phyloP scores from a whole-genome alignment of 37 sponge, comb jelly and placozoan genomes.

The Halichondria panicea region DNA sequence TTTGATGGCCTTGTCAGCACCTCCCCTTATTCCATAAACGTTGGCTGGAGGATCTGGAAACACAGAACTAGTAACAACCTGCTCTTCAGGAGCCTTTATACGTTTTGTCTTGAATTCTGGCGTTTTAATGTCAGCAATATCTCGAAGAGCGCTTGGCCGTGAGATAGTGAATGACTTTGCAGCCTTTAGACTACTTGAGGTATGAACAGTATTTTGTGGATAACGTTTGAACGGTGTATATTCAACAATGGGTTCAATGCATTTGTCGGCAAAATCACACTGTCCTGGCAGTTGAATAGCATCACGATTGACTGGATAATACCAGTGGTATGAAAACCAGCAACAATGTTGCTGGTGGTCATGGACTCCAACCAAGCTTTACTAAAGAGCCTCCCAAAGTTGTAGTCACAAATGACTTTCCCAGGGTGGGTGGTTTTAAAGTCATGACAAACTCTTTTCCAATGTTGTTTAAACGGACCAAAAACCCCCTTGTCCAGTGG shows the following conservation, averaged over 20 bases:
- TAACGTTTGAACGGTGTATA: conserved; percentile 4
- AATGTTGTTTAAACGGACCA: not conserved
- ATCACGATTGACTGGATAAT: not conserved
- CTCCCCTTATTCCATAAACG: not conserved
- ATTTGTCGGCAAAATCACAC: not conserved
- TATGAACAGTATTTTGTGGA: not conserved
- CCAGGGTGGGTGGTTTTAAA: conserved; percentile 5
- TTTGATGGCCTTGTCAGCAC: conserved; percentile 8
- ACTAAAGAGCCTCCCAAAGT: not conserved
- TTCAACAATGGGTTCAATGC: not conserved
- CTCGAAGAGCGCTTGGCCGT: conserved; percentile 5
- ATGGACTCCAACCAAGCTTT: conserved; percentile 11
- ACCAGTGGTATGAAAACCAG: conserved; percentile 7
- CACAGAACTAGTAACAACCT: not conserved
- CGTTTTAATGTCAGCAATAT: conserved; percentile 1
- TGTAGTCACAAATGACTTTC: conserved; percentile 5
- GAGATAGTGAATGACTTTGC: not conserved
- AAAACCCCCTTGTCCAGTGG: conserved; percentile 49
- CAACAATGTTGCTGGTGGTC: conserved; percentile 12
- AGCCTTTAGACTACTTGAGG: not conserved
- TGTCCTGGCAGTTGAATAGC: conserved; percentile 1
- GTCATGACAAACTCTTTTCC: conserved; percentile 2
- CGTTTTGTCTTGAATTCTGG: conserved; percentile 1
- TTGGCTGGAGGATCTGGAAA: not conserved
- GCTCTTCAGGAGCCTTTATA: not conserved